Evolutionary conservation across 1,140 invertebrate genomes (phyloP).

Genomic region (Aphis craccivora): DNA sequence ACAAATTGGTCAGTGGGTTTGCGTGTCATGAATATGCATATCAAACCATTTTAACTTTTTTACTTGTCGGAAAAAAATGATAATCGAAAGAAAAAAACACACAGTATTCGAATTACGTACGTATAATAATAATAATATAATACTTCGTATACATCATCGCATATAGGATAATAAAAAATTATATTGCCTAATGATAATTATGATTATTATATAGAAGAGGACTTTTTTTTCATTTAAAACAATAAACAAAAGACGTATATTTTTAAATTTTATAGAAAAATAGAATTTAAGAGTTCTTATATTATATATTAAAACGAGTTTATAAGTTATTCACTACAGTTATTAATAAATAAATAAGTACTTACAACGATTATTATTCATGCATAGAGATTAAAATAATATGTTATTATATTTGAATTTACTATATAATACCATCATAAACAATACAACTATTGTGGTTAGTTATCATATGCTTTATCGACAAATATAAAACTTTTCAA

Average conservation of each 20-base stretch:
- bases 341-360: background rate
- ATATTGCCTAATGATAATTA: background rate
- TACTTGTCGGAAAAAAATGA: background rate
- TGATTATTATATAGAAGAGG: background rate
- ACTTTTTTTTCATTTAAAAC: background rate
- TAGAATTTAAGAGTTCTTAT: background rate
- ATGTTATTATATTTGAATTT: background rate
- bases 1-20: background rate
- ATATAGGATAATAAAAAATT: background rate
- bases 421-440: background rate
- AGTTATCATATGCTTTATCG: background rate
- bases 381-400: background rate
- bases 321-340: background rate
- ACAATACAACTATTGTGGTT: background rate
- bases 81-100: background rate
- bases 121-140: too few species aligned
- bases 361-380: background rate
- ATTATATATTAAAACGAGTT: background rate
- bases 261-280: background rate
- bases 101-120: background rate
- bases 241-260: background rate
- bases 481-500: slow-evolving; percentile 1
- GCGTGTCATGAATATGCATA: background rate
- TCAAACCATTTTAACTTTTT: background rate
- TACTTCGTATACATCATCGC: background rate